Percentiles rank a stretch among this genome's conserved stretches.
These are phyloP conservation scores for Trachelus iudaicus DNA, from an alignment of 2,888 invertebrate species.

Conservation along the genomic window DNA sequence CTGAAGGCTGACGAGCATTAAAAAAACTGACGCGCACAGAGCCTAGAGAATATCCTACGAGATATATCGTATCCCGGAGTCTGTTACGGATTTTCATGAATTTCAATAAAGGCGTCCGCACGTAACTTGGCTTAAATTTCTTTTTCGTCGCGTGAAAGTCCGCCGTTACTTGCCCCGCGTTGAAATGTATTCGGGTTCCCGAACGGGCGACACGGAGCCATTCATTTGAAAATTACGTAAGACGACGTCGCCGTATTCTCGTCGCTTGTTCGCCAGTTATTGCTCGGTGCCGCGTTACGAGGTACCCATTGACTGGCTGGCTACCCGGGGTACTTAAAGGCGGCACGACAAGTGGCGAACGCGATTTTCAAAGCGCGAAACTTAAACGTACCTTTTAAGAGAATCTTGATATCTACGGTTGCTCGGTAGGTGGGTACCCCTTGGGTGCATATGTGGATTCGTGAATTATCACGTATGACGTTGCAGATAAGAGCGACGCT, in stretches of 20 bases:
- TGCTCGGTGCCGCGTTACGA: constrained; percentile 28
- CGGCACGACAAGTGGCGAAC: constrained; percentile 23
- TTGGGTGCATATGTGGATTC: not conserved
- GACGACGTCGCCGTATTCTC: constrained; percentile 27
- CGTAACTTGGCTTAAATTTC: not conserved
- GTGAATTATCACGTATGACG: too few relatives aligned
- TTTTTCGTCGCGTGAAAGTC: not conserved
- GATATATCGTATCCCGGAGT: too few relatives aligned
- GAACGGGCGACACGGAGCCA: constrained; percentile 14
- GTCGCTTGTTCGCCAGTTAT: constrained; percentile 34
- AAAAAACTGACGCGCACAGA: too few relatives aligned
- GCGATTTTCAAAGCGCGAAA: not conserved
- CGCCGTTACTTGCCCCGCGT: not conserved
- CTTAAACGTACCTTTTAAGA: not conserved
- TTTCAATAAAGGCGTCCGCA: not conserved
- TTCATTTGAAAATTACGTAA: constrained; percentile 37
- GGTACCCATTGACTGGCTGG: constrained; percentile 35
- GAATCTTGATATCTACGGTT: not conserved
- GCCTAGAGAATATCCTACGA: too few relatives aligned
- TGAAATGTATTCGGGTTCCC: not conserved
- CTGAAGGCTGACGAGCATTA: too few relatives aligned
- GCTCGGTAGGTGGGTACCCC: not conserved
- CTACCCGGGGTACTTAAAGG: constrained; percentile 8
- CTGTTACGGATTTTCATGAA: too few relatives aligned
- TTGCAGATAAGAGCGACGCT: too few relatives aligned